Evolutionary conservation across 2,113 vertebrate genomes (phyloP).

Genomic region (Prionailurus viverrinus): DNA sequence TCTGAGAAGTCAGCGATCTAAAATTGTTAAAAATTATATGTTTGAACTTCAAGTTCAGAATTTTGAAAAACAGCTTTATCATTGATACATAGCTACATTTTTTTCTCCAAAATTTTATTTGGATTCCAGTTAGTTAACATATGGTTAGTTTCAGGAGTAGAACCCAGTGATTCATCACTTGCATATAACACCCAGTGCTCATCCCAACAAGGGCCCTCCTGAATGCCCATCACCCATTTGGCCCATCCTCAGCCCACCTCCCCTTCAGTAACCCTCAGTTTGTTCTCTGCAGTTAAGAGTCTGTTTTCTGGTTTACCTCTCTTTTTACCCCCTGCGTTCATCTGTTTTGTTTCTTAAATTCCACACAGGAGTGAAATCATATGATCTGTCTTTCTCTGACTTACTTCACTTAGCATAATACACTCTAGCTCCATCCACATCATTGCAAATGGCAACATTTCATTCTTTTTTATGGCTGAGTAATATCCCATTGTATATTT

Average conservation of each 20-base stretch:
- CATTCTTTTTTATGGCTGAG: not conserved
- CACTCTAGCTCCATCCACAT: not conserved
- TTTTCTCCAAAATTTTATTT: not conserved
- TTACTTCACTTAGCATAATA: not conserved
- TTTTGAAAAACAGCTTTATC: not conserved
- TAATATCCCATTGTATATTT: not conserved
- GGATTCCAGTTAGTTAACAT: not conserved
- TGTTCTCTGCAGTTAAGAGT: not conserved
- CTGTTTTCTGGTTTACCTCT: not conserved
- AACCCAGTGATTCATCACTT: not conserved
- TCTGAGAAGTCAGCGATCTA: constrained; percentile 20
- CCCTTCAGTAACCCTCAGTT: not conserved
- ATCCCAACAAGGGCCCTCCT: not conserved
- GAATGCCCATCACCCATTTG: not conserved
- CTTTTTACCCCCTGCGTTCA: not conserved
- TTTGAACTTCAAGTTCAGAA: not conserved
- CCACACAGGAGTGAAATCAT: not conserved
- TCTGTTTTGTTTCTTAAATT: not conserved
- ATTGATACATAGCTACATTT: not conserved
- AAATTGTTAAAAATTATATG: not conserved
- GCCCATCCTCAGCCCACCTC: not conserved
- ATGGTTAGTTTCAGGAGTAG: not conserved
- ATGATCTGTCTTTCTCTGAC: not conserved
- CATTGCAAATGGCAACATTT: not conserved
- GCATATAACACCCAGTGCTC: not conserved